Evolutionary conservation across 2,797 vertebrate species (phyloP).

Genomic region (Iguana delicatissima): DNA sequence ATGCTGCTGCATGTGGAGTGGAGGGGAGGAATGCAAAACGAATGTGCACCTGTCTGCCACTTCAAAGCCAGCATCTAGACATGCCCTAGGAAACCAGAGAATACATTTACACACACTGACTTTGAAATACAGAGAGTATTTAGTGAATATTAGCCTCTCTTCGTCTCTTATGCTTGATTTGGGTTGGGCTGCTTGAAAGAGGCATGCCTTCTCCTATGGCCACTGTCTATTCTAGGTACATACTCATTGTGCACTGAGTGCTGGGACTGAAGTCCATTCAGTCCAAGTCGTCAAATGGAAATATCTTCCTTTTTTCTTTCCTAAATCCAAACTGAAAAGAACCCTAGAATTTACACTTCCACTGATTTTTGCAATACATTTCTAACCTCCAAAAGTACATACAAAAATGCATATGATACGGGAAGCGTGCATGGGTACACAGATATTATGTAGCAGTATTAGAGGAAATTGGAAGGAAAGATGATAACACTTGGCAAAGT

Average conservation of each 20-base stretch:
- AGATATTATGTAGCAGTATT: neutral
- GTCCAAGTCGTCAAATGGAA: neutral
- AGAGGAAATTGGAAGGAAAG: neutral
- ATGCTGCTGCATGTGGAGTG: neutral
- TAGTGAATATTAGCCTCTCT: neutral
- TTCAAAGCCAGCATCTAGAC: conserved; percentile 10
- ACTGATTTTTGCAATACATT: neutral
- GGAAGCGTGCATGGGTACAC: neutral
- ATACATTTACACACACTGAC: neutral
- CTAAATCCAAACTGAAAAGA: neutral
- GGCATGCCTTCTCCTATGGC: neutral
- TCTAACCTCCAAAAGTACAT: neutral
- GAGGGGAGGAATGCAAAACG: neutral
- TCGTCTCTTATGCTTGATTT: neutral
- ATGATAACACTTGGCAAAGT: too few species aligned
- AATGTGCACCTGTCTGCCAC: neutral
- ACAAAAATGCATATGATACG: neutral
- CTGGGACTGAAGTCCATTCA: neutral
- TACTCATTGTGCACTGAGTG: neutral
- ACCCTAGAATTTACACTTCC: neutral
- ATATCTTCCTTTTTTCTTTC: neutral
- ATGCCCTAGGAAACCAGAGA: neutral
- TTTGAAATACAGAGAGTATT: neutral
- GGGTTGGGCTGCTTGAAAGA: neutral
- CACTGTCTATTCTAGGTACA: neutral